Conservation (phyloP, 2,113 vertebrate species). For the Anser brachyrhynchus region DNA sequence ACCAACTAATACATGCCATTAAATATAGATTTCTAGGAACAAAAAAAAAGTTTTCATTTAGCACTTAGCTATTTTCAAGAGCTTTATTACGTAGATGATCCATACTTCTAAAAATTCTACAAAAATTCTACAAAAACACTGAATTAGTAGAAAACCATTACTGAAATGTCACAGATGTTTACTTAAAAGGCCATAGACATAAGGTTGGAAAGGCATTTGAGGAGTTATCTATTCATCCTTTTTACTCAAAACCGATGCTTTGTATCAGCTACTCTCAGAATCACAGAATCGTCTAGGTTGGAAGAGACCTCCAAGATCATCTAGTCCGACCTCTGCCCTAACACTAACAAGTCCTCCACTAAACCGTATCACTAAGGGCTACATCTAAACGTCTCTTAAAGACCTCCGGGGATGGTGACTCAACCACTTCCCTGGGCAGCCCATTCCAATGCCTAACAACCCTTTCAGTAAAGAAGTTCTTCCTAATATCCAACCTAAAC, state of each 20-base stretch:
- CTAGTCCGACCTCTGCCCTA: no score
- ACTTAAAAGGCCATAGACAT: not conserved
- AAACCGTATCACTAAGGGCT: no score
- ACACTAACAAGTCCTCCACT: no score
- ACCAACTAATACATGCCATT: not conserved
- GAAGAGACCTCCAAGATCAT: no score
- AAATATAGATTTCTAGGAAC: not conserved
- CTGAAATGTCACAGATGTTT: not conserved
- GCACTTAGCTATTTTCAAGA: not conserved
- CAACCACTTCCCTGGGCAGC: no score
- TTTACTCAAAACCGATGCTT: not conserved
- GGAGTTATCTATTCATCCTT: not conserved
- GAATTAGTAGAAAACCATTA: not conserved
- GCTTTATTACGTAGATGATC: not conserved
- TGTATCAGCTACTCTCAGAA: not conserved
- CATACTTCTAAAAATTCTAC: not conserved
- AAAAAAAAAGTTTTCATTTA: not conserved
- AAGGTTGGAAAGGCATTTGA: not conserved
- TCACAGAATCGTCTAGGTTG: no score
- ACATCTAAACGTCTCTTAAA: no score
- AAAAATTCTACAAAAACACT: not conserved
- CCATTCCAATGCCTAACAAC: no score
- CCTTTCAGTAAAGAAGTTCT: no score
- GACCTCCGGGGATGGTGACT: no score
- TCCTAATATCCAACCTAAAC: no score